These are phyloP conservation scores for Clarias pachynema DNA, from an alignment of 2,797 vertebrate species.

Conservation along the genomic window DNA sequence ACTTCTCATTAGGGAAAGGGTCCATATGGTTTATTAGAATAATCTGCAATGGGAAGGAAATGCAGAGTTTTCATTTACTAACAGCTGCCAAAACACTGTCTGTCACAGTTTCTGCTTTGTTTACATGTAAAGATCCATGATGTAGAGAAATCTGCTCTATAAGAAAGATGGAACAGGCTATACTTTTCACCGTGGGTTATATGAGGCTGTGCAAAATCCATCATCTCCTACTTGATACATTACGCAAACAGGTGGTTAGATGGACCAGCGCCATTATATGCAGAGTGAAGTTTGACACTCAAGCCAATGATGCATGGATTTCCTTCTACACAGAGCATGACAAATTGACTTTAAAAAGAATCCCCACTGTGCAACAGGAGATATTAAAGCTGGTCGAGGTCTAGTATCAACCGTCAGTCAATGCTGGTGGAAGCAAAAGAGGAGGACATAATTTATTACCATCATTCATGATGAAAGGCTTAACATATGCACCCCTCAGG, in stretches of 20 bases:
- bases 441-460: conserved; percentile 45
- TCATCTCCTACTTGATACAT: conserved; percentile 25
- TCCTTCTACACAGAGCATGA: conserved; percentile 26
- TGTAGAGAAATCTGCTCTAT: conserved; percentile 2
- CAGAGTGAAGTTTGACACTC: conserved; percentile 46
- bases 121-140: conserved; percentile 13
- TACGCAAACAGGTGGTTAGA: conserved; percentile 34
- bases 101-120: background rate
- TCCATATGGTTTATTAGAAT: conserved; percentile 16
- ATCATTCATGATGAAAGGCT: conserved; percentile 34
- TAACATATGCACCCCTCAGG: conserved; percentile 34
- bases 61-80: conserved; percentile 6
- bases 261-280: conserved; percentile 38
- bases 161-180: conserved; percentile 11
- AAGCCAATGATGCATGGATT: conserved; percentile 46
- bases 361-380: conserved; percentile 39
- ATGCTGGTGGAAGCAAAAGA: conserved; percentile 26
- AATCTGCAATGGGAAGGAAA: background rate
- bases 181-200: conserved; percentile 7
- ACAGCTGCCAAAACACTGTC: background rate
- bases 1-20: background rate
- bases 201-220: conserved; percentile 34
- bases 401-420: conserved; percentile 49
- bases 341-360: conserved; percentile 36
- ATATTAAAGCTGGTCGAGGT: conserved; percentile 37